Evolutionary conservation across 2,797 vertebrate genomes (phyloP).

Genomic region (Pogonophryne albipinna): DNA sequence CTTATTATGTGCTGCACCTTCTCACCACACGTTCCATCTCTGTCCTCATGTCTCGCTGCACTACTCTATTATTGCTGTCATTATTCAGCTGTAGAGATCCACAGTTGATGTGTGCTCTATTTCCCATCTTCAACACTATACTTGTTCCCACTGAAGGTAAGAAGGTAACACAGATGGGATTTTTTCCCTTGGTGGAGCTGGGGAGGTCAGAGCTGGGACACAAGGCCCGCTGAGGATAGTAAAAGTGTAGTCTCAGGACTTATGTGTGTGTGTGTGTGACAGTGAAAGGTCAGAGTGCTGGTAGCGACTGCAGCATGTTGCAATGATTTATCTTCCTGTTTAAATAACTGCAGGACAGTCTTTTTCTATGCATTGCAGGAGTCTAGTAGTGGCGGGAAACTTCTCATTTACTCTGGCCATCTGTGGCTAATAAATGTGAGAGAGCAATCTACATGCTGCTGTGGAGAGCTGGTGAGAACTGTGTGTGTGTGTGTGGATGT

Average conservation of each 20-base stretch:
- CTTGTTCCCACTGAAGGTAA: constrained; percentile 39
- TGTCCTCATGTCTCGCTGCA: constrained; percentile 31
- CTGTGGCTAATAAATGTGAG: constrained; percentile 48
- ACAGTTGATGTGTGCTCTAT: constrained; percentile 4
- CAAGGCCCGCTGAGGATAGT: constrained; percentile 58
- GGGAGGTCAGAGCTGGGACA: constrained; percentile 75
- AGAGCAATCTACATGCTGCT: constrained; percentile 38
- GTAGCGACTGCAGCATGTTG: constrained; percentile 41
- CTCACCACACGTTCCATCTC: constrained; percentile 48
- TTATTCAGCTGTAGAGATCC: constrained; percentile 26
- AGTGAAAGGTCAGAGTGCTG: constrained; percentile 69
- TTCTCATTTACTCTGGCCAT: constrained; percentile 51
- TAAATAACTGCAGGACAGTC: constrained; percentile 35
- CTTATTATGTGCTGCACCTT: constrained; percentile 35
- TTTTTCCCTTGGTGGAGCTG: constrained; percentile 56
- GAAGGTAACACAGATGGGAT: constrained; percentile 41
- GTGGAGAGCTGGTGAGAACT: constrained; percentile 17
- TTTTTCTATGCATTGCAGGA: constrained; percentile 26
- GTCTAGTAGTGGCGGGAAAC: constrained; percentile 14
- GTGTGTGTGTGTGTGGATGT: constrained; percentile 4
- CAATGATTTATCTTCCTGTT: constrained; percentile 67
- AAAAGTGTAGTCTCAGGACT: constrained; percentile 76
- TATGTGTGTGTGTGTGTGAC: constrained; percentile 23
- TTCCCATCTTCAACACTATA: constrained; percentile 27
- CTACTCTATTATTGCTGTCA: constrained; percentile 43